phyloP scores from a whole-genome alignment of 2,888 invertebrate genomes.

The Andrena marginata region DNA sequence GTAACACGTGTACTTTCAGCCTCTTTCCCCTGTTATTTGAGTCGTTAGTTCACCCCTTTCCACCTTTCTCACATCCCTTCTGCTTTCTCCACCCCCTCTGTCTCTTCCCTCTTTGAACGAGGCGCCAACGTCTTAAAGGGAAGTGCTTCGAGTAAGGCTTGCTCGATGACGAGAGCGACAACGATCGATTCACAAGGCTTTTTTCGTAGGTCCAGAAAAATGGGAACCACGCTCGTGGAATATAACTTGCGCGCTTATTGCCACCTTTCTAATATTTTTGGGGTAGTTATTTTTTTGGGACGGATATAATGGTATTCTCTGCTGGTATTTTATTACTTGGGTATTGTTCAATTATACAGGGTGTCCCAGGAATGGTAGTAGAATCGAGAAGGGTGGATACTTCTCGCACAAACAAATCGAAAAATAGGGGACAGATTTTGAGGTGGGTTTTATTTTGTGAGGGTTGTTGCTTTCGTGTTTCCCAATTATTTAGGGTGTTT shows the following conservation, averaged over 20 bases:
- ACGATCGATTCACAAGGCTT: conserved; percentile 50
- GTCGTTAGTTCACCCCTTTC: conserved; percentile 25
- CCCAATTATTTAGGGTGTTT: no score
- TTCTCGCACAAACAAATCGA: no score
- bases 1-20: conserved; percentile 13
- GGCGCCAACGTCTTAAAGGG: conserved; percentile 57
- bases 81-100: background rate
- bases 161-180: conserved; percentile 51
- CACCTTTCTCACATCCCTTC: background rate
- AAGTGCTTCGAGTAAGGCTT: conserved; percentile 27
- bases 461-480: no score
- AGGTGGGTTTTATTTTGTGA: no score
- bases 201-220: conserved; percentile 47
- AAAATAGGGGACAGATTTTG: no score
- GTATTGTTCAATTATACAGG: background rate
- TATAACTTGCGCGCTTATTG: conserved; percentile 19
- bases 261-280: background rate
- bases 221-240: conserved; percentile 39
- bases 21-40: background rate
- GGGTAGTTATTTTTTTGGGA: background rate
- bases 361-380: no score
- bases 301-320: background rate
- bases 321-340: background rate
- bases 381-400: no score
- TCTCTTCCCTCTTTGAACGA: conserved; percentile 19